phyloP scores from a whole-genome alignment of 64 coral and sea anemone genomes.

The Porites australiensis region DNA sequence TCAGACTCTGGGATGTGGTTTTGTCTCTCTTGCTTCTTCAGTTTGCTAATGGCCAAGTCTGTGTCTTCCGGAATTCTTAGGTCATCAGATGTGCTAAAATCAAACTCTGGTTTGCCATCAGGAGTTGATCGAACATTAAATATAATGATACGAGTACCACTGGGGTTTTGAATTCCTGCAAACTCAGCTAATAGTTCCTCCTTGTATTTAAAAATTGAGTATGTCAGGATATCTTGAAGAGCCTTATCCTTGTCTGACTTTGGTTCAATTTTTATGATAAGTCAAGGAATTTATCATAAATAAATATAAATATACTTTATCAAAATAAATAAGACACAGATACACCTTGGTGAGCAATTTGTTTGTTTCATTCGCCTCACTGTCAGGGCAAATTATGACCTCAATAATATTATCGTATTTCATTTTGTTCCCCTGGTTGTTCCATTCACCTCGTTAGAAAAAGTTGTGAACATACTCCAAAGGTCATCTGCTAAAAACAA shows the following conservation, averaged over 20 bases:
- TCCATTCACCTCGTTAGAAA: too few relatives aligned
- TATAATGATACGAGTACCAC: conserved; percentile 92
- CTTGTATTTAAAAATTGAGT: conserved; percentile 84
- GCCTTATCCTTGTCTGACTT: conserved; percentile 85
- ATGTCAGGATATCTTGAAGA: conserved; percentile 77
- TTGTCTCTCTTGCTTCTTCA: conserved; percentile 81
- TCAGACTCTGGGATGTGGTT: conserved; percentile 98
- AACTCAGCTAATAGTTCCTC: conserved; percentile 82
- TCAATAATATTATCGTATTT: too few relatives aligned
- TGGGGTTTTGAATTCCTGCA: conserved; percentile 64
- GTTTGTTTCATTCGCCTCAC: too few relatives aligned
- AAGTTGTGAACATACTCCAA: too few relatives aligned
- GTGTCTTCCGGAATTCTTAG: conserved; percentile 93
- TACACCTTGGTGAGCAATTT: too few relatives aligned
- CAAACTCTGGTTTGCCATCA: conserved; percentile 95
- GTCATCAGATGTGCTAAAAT: conserved; percentile 73
- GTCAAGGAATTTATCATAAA: not conserved
- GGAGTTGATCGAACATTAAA: conserved; percentile 79
- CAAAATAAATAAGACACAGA: too few relatives aligned
- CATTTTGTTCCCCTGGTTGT: too few relatives aligned
- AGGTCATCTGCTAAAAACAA: too few relatives aligned
- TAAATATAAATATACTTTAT: too few relatives aligned
- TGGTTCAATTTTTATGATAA: conserved; percentile 67
- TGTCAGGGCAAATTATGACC: too few relatives aligned
- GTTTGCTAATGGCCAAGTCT: conserved; percentile 78